A percentile compares a stretch with the other conserved stretches of the same genome.
Conservation (phyloP, 2,113 vertebrate genomes). For the Chascanopsetta lugubris region DNA sequence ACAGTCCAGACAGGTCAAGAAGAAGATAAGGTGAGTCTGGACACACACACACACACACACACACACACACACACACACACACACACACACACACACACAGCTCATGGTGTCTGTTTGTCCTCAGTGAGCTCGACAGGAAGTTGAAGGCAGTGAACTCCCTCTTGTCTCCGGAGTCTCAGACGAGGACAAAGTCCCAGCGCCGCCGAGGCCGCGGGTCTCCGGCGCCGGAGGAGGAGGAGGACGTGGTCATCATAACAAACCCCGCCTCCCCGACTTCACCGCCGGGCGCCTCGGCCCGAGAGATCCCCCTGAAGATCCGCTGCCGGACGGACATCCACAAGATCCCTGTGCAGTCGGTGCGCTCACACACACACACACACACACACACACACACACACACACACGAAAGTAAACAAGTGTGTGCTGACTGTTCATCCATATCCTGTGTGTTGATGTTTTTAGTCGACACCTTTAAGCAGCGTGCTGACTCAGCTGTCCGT, state of each 20-base stretch:
- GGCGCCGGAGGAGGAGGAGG: background rate
- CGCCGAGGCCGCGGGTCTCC: background rate
- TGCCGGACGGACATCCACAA: slow-evolving; percentile 75
- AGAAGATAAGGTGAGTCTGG: slow-evolving; percentile 68
- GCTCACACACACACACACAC: slow-evolving; percentile 3
- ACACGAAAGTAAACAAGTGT: background rate
- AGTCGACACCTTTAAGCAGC: slow-evolving; percentile 72
- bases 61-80: no score
- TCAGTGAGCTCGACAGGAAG: slow-evolving; percentile 73
- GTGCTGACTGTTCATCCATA: background rate
- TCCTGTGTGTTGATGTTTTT: background rate
- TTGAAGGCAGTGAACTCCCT: slow-evolving; percentile 65
- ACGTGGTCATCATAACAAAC: slow-evolving; percentile 55
- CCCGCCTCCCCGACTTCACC: background rate
- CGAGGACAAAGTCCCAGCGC: background rate
- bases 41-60: background rate
- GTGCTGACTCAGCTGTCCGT: slow-evolving; percentile 72
- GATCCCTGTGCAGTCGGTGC: slow-evolving; percentile 73
- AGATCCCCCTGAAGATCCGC: slow-evolving; percentile 80
- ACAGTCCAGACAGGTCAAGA: slow-evolving; percentile 41
- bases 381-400: no score
- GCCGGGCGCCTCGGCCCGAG: slow-evolving; percentile 4
- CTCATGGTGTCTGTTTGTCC: background rate
- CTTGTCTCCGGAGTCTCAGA: slow-evolving; percentile 45
- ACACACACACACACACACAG: background rate